Evolutionary conservation across 2,113 vertebrate genomes (phyloP).

Genomic region (Dolichallabes microphthalmus): DNA sequence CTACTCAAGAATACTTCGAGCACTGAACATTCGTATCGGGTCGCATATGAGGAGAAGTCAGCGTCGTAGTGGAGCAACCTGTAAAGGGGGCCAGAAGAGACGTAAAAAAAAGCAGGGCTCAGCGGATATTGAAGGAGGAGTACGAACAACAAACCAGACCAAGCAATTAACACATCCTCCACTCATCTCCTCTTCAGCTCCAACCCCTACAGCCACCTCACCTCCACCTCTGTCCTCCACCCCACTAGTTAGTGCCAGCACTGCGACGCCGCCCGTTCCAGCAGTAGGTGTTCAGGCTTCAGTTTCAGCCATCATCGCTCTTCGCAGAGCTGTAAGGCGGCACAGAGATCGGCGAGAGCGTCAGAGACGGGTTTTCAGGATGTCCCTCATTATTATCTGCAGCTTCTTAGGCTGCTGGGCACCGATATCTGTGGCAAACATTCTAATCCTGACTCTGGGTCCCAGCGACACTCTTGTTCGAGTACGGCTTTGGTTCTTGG

Average conservation of each 20-base stretch:
- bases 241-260: slow-evolving; percentile 83
- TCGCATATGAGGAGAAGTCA: slow-evolving; percentile 42
- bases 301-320: slow-evolving; percentile 94
- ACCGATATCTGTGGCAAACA: slow-evolving; percentile 94
- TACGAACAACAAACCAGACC: slow-evolving; percentile 29
- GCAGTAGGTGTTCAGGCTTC: slow-evolving; percentile 94
- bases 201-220: slow-evolving; percentile 83
- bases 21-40: slow-evolving; percentile 91
- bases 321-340: slow-evolving; percentile 91
- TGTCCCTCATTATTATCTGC: slow-evolving; percentile 97
- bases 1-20: slow-evolving; percentile 95
- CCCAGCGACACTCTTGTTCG: slow-evolving; percentile 91
- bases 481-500: slow-evolving; percentile 93
- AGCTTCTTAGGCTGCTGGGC: slow-evolving; percentile 99
- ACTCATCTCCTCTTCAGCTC: slow-evolving; percentile 65
- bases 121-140: slow-evolving; percentile 33
- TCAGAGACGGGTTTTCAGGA: slow-evolving; percentile 93
- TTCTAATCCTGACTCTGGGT: slow-evolving; percentile 90
- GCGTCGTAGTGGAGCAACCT: slow-evolving; percentile 75
- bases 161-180: slow-evolving; percentile 38
- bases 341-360: slow-evolving; percentile 94
- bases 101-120: slow-evolving; percentile 81
- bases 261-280: slow-evolving; percentile 77
- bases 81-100: slow-evolving; percentile 82
- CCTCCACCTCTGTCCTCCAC: slow-evolving; percentile 74